Base-by-base conservation (phyloP, 1,140 invertebrate species). In the Aradophagus sp. region DNA sequence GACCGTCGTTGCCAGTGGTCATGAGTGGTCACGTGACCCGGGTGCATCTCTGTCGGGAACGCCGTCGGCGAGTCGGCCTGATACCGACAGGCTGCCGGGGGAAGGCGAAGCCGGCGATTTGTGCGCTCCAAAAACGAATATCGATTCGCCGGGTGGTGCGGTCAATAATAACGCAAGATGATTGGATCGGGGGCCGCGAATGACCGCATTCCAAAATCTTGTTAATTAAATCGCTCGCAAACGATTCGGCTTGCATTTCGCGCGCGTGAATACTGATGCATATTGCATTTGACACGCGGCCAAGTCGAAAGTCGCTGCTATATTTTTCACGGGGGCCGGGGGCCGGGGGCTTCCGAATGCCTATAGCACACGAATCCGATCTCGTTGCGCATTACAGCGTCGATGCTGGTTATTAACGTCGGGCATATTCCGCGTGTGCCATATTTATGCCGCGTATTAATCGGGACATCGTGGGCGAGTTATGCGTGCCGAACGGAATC, bases 281-380 rank as follows among this genome's bases (percentile, higher is more conserved):
- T 73, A 76, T 76, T 74, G 65, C 68, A 26, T 70, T 72, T 74
- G 75, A 72, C 68, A 8, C 5, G 0, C 10, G 15, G 41, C 72
- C 68, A 74, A 66, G 36, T 65, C 13, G 19, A 58, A 56, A 66
- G 26, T 39, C 48, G 27, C 39, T 65, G 38, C 61, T 65, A 55
- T 38, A 65, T 55, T 65, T 65, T 47, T 38, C 52, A 34, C 34
- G 38, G 38, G 34, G 19, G 42, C 59, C 31, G 36, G 48, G 35
- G 52, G 26, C 38, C 58, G 35, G 44, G 14, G 39, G 50, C n/a
- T n/a, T n/a, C n/a, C 42, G 42, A 56, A 55, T 50, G 32, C 53
- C 66, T 42, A 47, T 20, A 19, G 27, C 20, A 8, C 20, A 48
- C 38, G 56, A 74, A 74, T 71, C 58, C 45, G 72, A 68, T 68